A percentile compares a stretch with the other conserved stretches of the same genome.
Conservation (phyloP, 2,797 vertebrate species). For the Gephyroberyx darwinii region DNA sequence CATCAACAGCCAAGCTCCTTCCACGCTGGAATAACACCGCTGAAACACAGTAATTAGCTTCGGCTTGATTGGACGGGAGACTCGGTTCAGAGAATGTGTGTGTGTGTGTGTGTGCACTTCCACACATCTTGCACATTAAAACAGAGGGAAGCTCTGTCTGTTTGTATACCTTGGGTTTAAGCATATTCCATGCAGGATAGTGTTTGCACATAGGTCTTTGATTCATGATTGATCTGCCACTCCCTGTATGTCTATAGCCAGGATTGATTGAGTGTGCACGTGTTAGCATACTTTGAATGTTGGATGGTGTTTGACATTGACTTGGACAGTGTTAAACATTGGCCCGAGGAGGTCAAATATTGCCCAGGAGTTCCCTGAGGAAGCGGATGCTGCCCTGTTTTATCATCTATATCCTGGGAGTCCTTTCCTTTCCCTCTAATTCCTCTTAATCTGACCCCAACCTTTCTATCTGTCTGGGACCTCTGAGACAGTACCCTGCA, state of each 20-base stretch:
- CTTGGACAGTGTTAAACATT: slow-evolving; percentile 67
- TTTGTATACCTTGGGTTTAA: slow-evolving; percentile 30
- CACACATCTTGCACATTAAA: slow-evolving; percentile 31
- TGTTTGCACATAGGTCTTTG: slow-evolving; percentile 41
- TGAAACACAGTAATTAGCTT: slow-evolving; percentile 78
- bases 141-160: slow-evolving; percentile 39
- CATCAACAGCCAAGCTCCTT: slow-evolving; percentile 76
- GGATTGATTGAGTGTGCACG: slow-evolving; percentile 48
- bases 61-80: slow-evolving; percentile 74
- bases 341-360: slow-evolving; percentile 74
- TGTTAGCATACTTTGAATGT: too few species aligned
- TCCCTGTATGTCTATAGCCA: slow-evolving; percentile 21
- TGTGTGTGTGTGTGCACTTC: slow-evolving; percentile 17
- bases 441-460: slow-evolving; percentile 74
- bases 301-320: slow-evolving; percentile 61
- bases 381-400: slow-evolving; percentile 67
- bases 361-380: slow-evolving; percentile 65
- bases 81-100: slow-evolving; percentile 36
- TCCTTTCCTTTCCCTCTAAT: slow-evolving; percentile 56
- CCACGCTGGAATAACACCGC: slow-evolving; percentile 72
- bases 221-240: slow-evolving; percentile 52
- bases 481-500: slow-evolving; percentile 72
- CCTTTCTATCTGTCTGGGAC: slow-evolving; percentile 71
- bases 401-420: slow-evolving; percentile 60
- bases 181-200: slow-evolving; percentile 8